Evolutionary conservation across 2,888 invertebrate species (phyloP).

Genomic region (Chrysolina americana): DNA sequence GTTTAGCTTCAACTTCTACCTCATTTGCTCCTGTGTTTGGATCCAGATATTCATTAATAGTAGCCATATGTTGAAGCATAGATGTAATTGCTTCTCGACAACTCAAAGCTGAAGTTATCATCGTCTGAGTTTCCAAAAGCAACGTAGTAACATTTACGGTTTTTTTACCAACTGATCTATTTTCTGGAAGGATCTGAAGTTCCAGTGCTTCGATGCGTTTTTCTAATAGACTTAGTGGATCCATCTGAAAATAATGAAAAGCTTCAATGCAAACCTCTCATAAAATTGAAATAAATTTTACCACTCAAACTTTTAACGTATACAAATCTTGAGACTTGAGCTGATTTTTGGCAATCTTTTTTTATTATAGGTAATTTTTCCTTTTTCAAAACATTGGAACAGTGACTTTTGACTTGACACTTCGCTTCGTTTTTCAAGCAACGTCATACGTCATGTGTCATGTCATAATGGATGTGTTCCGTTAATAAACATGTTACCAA

Average conservation of each 20-base stretch:
- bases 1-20: conserved; percentile 69
- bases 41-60: conserved; percentile 70
- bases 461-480: no score
- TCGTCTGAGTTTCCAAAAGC: conserved; percentile 69
- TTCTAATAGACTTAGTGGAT: conserved; percentile 67
- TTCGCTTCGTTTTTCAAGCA: no score
- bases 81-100: conserved; percentile 70
- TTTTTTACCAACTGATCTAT: conserved; percentile 55
- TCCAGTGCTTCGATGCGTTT: conserved; percentile 70
- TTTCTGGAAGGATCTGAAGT: conserved; percentile 66
- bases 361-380: no score
- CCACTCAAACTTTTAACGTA: neutral
- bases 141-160: conserved; percentile 68
- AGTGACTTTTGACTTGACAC: no score
- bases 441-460: no score
- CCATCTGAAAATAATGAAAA: conserved; percentile 43
- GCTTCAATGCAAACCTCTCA: neutral
- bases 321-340: neutral
- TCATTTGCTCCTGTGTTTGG: conserved; percentile 68
- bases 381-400: no score
- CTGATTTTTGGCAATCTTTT: no score
- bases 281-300: no score
- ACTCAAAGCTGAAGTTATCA: conserved; percentile 71
- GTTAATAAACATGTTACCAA: no score
- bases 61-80: conserved; percentile 69